A percentile compares a stretch with the other conserved stretches of the same genome.
These are phyloP conservation scores for Drosophila meridionalis DNA, from an alignment of 2,888 invertebrate species.

Conservation along the genomic window DNA sequence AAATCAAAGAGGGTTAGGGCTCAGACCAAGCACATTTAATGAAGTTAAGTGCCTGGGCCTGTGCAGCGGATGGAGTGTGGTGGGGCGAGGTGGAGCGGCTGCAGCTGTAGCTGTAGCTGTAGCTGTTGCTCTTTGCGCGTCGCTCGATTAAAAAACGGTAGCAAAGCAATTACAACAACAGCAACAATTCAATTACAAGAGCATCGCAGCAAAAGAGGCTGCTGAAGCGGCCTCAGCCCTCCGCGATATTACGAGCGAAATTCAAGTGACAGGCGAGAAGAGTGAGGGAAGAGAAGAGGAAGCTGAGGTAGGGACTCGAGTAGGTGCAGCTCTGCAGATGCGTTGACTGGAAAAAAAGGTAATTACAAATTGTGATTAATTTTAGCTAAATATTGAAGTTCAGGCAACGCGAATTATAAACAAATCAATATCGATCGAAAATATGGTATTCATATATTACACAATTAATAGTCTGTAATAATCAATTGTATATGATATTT, in stretches of 20 bases:
- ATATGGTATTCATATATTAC: too few relatives aligned
- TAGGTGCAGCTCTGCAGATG: background rate
- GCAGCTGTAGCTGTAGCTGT: background rate
- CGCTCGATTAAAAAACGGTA: conserved; percentile 73
- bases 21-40: conserved; percentile 52
- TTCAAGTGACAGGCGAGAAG: background rate
- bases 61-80: background rate
- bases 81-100: background rate
- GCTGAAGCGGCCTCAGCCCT: conserved; percentile 31
- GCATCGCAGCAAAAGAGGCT: conserved; percentile 31
- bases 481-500: too few relatives aligned
- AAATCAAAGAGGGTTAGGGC: conserved; percentile 1
- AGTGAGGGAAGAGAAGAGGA: background rate
- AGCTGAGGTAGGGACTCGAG: background rate
- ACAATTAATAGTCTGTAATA: too few relatives aligned
- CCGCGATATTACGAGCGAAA: conserved; percentile 34
- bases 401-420: background rate
- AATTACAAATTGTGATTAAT: conserved; percentile 1
- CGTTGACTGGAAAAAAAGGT: background rate
- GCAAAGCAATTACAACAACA: conserved; percentile 80
- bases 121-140: conserved; percentile 51
- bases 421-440: background rate
- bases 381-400: background rate
- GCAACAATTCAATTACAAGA: conserved; percentile 78
- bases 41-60: conserved; percentile 61